Percentiles rank a stretch among this genome's conserved stretches.
Conservation (phyloP, 2,797 vertebrate species). For the Protosalanx chinensis region DNA sequence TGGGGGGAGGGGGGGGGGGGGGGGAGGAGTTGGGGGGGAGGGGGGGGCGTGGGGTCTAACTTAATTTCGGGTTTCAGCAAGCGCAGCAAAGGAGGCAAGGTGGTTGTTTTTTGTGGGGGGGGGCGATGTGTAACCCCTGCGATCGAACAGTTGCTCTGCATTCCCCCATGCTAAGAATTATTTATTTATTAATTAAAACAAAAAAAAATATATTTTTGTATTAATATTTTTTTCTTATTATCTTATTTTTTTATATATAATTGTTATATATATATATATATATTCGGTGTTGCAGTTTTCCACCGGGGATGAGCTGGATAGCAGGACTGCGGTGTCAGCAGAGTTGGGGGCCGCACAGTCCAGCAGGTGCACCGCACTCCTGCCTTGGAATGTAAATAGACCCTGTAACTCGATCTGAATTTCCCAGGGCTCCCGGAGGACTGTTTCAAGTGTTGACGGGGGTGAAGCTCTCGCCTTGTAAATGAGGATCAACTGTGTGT, state of each 20-base stretch:
- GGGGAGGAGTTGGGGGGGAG: too few relatives aligned
- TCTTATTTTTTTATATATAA: too few relatives aligned
- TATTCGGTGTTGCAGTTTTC: slow-evolving; percentile 1
- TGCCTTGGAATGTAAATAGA: slow-evolving; percentile 51
- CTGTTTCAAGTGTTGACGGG: slow-evolving; percentile 33
- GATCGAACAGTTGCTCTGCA: not conserved
- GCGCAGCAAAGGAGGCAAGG: too few relatives aligned
- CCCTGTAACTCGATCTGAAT: slow-evolving; percentile 37
- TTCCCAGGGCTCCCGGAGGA: not conserved
- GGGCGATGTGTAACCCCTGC: not conserved
- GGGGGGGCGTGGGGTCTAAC: too few relatives aligned
- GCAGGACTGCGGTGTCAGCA: slow-evolving; percentile 15
- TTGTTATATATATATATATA: too few relatives aligned
- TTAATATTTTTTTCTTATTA: too few relatives aligned
- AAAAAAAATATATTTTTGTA: too few relatives aligned
- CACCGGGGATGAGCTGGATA: slow-evolving; percentile 16
- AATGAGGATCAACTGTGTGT: slow-evolving; percentile 34
- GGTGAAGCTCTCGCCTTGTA: slow-evolving; percentile 17
- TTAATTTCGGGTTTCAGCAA: too few relatives aligned
- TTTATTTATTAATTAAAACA: too few relatives aligned
- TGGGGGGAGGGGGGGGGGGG: too few relatives aligned
- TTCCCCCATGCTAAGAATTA: not conserved
- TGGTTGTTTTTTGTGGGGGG: too few relatives aligned
- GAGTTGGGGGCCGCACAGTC: slow-evolving; percentile 2
- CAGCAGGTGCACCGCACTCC: slow-evolving; percentile 31